Base-by-base conservation (phyloP, 1,140 invertebrate genomes). In the Anoplolepis gracilipes region DNA sequence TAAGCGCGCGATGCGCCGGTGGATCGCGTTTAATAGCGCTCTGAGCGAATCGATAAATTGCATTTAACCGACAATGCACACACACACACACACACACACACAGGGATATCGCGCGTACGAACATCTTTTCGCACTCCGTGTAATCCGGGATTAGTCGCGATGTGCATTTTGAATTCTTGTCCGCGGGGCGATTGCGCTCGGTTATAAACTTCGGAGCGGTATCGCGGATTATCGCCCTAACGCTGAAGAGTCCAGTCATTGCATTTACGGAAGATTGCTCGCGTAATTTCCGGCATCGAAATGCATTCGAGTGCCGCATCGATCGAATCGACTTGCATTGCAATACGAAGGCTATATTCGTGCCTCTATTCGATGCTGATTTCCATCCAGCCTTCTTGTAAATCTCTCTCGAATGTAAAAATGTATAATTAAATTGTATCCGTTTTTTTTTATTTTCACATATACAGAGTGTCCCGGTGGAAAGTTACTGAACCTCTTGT, bases 51-150 rank as follows among this genome's bases (percentile, higher is more conserved):
- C 67, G 39, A 73, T 73, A 73, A 72, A 72, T 82, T 73, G 36
- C 61, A 72, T 55, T 82, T 82, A 82, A 82, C 72, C 53, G 69
- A 42, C 67, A 53, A 33, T 59, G 53, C 65, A 42, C 46, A 19
- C 46, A 0, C 42, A 0, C 42, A 49, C 16, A 49, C 1, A 0
- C 39, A 19, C 46, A 49, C 46, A 19, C 11, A 46, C 2, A 46
- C 11, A 46, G 11, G 16, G 53, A 46, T 81, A 33, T 25, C 42
- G 65, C 36, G 22, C 25, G 36, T 72, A 13, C 36, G 53, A 73
- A 82, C 78, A 82, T 82, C 78, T 82, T 82, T 82, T 59, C 67
- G 78, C 78, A 82, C 78, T 82, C 36, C 67, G 25, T 82, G 78
- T 82, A 82, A 82, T 72, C 78, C 28, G 36, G 39, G 78, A 82